These are phyloP conservation scores for Xerus rutilus DNA, from an alignment of 2,797 vertebrate species.

Conservation along the genomic window DNA sequence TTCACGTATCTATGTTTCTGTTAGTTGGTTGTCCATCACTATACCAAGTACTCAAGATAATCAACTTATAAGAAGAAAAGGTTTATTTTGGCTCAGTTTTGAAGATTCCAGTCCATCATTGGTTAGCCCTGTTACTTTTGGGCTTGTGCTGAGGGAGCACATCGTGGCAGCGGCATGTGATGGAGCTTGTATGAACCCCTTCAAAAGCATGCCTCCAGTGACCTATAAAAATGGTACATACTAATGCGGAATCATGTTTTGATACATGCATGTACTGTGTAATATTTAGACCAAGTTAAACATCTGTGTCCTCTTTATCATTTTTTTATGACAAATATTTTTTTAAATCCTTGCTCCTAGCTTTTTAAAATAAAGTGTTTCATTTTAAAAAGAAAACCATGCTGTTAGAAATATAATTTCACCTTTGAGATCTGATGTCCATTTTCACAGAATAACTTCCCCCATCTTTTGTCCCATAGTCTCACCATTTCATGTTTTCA, in stretches of 20 bases:
- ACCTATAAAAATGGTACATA: background rate
- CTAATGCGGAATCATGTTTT: background rate
- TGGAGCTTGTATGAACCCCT: background rate
- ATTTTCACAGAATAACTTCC: background rate
- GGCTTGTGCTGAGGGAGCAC: background rate
- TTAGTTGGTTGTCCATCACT: background rate
- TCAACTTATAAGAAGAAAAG: background rate
- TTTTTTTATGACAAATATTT: background rate
- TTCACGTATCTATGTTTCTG: background rate
- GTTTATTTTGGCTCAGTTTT: background rate
- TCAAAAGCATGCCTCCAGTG: too few species aligned
- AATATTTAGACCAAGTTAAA: background rate
- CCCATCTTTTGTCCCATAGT: background rate
- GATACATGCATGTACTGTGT: background rate
- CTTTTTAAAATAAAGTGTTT: background rate
- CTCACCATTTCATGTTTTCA: background rate
- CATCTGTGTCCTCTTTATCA: background rate
- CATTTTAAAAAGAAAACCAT: constrained; percentile 8
- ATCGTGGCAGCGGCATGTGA: too few species aligned
- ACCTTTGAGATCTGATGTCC: background rate
- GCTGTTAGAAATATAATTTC: background rate
- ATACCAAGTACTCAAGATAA: too few species aligned
- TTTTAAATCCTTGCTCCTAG: background rate
- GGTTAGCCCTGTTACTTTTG: background rate
- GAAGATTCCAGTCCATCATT: background rate